Percentiles rank a stretch among this genome's conserved stretches.
Evolutionary conservation across 2,113 vertebrate species (phyloP).

Genomic region (Sialia sialis): DNA sequence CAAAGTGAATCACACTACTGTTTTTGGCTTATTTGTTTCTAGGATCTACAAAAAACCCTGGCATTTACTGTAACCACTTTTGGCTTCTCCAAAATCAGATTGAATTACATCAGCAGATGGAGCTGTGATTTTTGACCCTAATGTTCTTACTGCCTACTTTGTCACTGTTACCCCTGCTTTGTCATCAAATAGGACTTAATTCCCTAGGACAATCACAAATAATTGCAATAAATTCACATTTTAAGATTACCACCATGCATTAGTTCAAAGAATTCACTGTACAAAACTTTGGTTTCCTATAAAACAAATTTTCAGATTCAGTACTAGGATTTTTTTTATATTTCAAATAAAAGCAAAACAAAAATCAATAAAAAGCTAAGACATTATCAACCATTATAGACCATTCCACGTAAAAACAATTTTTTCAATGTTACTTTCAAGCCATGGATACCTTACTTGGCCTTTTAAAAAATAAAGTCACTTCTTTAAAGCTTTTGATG

Average conservation of each 20-base stretch:
- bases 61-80: not conserved
- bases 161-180: not conserved
- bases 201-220: not conserved
- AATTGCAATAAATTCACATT: not conserved
- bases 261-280: not conserved
- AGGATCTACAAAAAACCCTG: not conserved
- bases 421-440: not conserved
- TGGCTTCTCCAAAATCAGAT: not conserved
- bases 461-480: not conserved
- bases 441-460: not conserved
- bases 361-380: not conserved
- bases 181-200: not conserved
- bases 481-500: not conserved
- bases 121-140: not conserved
- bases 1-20: not conserved
- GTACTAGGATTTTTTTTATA: not conserved
- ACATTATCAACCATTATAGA: not conserved
- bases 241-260: not conserved
- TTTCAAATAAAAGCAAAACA: not conserved
- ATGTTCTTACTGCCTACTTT: not conserved
- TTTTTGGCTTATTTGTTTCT: not conserved
- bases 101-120: not conserved
- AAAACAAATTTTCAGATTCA: not conserved
- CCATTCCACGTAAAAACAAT: not conserved
- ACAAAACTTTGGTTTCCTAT: not conserved